These are phyloP conservation scores for Caenorhabditis wallacei DNA, from an alignment of 2,888 invertebrate genomes.

Conservation along the genomic window DNA sequence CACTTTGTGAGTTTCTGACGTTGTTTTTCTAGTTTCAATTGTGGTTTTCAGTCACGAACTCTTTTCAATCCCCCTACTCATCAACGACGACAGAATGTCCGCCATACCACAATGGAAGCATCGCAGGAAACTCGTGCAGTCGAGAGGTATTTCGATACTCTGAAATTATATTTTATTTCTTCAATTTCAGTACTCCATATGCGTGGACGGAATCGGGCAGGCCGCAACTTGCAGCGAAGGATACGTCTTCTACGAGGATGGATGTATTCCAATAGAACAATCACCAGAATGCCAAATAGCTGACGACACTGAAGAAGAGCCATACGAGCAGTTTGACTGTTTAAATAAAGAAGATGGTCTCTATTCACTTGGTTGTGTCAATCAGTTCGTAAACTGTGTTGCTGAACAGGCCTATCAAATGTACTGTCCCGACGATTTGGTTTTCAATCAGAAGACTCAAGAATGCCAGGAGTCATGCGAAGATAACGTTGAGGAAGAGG, in stretches of 20 bases:
- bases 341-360: constrained; percentile 31
- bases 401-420: constrained; percentile 36
- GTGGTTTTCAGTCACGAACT: constrained; percentile 43
- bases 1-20: constrained; percentile 43
- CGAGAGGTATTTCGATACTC: constrained; percentile 24
- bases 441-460: constrained; percentile 29
- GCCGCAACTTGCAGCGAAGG: constrained; percentile 40
- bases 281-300: constrained; percentile 54
- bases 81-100: constrained; percentile 35
- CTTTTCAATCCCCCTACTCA: constrained; percentile 21
- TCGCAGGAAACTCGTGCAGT: constrained; percentile 53
- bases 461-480: constrained; percentile 57
- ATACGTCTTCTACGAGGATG: constrained; percentile 44
- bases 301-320: constrained; percentile 22
- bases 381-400: constrained; percentile 47
- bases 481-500: constrained; percentile 15
- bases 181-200: constrained; percentile 60
- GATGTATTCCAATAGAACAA: constrained; percentile 37
- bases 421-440: constrained; percentile 48
- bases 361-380: constrained; percentile 31
- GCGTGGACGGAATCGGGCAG: constrained; percentile 55
- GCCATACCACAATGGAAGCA: constrained; percentile 44
- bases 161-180: not conserved
- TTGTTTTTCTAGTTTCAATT: not conserved
- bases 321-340: constrained; percentile 42